These are phyloP conservation scores for Ctenochaetus hawaiiensis DNA, from an alignment of 2,797 vertebrate species.

Conservation along the genomic window DNA sequence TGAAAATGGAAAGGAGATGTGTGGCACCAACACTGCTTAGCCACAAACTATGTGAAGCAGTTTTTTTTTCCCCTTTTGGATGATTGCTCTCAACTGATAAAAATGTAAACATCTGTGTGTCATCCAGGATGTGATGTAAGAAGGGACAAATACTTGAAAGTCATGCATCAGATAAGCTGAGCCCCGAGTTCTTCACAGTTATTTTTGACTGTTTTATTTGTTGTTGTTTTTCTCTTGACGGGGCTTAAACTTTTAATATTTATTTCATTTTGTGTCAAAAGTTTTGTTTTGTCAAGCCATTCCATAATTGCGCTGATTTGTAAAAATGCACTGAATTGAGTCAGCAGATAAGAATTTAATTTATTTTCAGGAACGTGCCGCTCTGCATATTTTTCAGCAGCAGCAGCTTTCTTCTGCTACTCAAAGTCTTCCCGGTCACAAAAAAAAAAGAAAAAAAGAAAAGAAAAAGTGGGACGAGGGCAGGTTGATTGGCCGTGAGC, in stretches of 20 bases:
- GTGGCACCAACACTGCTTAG: conserved; percentile 3
- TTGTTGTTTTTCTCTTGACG: not conserved
- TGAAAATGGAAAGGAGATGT: conserved; percentile 25
- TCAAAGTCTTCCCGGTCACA: conserved; percentile 48
- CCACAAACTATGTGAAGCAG: conserved; percentile 31
- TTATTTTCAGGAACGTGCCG: conserved; percentile 54
- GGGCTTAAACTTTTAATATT: conserved; percentile 7
- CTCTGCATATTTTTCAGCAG: conserved; percentile 68
- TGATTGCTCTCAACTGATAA: conserved; percentile 1
- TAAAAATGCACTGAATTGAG: conserved; percentile 62
- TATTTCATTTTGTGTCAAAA: conserved; percentile 30
- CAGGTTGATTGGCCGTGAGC: conserved; percentile 58
- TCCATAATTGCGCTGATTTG: conserved; percentile 46
- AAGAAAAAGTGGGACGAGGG: conserved; percentile 26
- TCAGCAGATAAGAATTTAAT: conserved; percentile 75
- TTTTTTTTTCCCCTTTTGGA: conserved; percentile 19
- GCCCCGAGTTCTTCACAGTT: not conserved
- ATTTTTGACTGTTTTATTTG: conserved; percentile 10
- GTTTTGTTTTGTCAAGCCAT: conserved; percentile 32
- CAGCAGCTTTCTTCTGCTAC: conserved; percentile 53
- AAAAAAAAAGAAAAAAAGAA: not conserved
- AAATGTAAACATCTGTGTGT: conserved; percentile 26
- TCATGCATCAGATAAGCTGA: not conserved
- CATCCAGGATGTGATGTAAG: conserved; percentile 1
- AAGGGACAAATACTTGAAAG: conserved; percentile 36